Conservation (phyloP, 2,797 vertebrate genomes). For the Chelonia mydas region DNA sequence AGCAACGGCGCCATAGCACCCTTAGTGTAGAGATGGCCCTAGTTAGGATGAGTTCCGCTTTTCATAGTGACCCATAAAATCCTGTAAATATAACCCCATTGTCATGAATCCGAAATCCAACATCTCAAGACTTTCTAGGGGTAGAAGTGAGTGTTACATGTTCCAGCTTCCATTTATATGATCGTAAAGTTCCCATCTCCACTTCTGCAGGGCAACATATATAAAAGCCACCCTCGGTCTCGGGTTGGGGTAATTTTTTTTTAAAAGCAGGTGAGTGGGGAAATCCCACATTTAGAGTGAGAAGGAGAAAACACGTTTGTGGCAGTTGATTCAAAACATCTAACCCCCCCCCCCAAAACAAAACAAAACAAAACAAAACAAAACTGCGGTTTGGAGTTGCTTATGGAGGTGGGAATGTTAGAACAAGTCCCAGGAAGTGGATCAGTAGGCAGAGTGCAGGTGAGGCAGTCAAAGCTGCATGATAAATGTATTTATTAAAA, state of each 20-base stretch:
- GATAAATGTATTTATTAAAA: slow-evolving; percentile 15
- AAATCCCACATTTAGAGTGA: background rate
- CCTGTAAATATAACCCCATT: background rate
- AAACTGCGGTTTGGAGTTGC: background rate
- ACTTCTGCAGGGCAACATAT: background rate
- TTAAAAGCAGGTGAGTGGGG: background rate
- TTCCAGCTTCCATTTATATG: background rate
- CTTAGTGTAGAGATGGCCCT: too few species aligned
- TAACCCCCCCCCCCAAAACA: accelerated
- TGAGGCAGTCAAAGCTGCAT: background rate
- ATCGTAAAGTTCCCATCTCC: background rate
- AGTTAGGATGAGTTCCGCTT: background rate
- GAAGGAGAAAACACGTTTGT: background rate
- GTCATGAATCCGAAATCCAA: background rate
- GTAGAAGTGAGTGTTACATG: background rate
- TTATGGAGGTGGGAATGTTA: background rate
- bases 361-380: too few species aligned
- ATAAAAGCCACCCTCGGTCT: background rate
- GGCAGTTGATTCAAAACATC: slow-evolving; percentile 8
- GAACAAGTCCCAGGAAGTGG: background rate
- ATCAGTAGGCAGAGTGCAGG: background rate
- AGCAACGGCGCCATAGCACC: too few species aligned
- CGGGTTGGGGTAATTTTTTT: background rate
- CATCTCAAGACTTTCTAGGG: background rate
- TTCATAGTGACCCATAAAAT: background rate